Conservation (phyloP, 2,888 invertebrate species). For the Luperina testacea region DNA sequence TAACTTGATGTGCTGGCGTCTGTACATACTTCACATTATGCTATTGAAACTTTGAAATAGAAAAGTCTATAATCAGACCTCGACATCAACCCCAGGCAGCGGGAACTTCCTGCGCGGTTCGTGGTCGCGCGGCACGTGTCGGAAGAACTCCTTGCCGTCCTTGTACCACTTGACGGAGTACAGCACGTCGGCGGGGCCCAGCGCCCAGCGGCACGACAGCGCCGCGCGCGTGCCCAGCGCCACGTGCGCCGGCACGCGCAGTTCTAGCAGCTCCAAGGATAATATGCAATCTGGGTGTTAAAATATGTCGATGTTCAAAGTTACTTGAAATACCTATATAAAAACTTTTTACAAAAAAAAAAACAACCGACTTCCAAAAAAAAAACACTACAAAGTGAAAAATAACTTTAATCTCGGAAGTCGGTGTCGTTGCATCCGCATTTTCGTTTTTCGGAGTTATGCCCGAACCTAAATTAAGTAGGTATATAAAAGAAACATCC, state of each 20-base stretch:
- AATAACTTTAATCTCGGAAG: no score
- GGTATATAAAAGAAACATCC: no score
- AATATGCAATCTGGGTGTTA: constrained; percentile 27
- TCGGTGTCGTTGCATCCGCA: no score
- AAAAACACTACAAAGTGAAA: no score
- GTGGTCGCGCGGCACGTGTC: constrained; percentile 95
- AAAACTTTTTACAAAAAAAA: neutral
- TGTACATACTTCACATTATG: neutral
- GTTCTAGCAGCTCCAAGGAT: constrained; percentile 92
- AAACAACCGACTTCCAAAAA: no score
- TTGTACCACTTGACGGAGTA: constrained; percentile 98
- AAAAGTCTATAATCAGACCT: constrained; percentile 86
- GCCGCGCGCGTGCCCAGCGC: constrained; percentile 94
- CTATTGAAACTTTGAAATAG: neutral
- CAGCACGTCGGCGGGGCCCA: constrained; percentile 93
- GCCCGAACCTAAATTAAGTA: no score
- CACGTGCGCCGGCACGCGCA: constrained; percentile 95
- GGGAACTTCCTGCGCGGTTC: constrained; percentile 95
- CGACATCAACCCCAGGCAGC: constrained; percentile 95
- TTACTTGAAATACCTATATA: neutral
- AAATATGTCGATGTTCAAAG: neutral
- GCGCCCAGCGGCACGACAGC: constrained; percentile 95
- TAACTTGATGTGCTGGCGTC: no score
- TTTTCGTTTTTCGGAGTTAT: no score
- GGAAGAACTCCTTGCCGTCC: constrained; percentile 96